Percentiles rank a stretch among this genome's conserved stretches.
These are phyloP conservation scores for Vireo altiloquus DNA, from an alignment of 2,113 vertebrate genomes.

Conservation along the genomic window DNA sequence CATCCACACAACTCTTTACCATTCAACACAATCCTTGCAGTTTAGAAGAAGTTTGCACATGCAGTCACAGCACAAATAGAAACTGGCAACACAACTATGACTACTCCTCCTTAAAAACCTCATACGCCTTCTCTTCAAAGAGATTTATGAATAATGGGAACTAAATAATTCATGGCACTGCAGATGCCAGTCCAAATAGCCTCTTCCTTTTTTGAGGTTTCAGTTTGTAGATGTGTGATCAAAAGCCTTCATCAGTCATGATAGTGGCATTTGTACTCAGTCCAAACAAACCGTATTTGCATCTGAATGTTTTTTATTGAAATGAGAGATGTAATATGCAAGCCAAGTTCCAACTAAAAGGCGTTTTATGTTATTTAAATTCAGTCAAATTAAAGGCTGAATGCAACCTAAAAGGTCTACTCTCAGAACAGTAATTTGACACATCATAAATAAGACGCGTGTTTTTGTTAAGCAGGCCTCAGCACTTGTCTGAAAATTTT, in stretches of 20 bases:
- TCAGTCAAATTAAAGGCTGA: constrained; percentile 79
- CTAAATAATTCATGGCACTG: constrained; percentile 79
- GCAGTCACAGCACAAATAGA: constrained; percentile 12
- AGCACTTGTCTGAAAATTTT: constrained; percentile 70
- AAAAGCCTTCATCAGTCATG: constrained; percentile 81
- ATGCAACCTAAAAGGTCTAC: constrained; percentile 76
- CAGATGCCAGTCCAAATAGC: constrained; percentile 75
- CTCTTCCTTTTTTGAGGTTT: constrained; percentile 75
- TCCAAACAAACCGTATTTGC: constrained; percentile 89
- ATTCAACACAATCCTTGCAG: neutral
- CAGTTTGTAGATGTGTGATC: constrained; percentile 76
- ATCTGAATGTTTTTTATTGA: constrained; percentile 90
- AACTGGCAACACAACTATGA: constrained; percentile 39
- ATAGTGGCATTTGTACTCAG: constrained; percentile 79
- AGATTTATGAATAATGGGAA: constrained; percentile 74
- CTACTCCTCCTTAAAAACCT: constrained; percentile 63
- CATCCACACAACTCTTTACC: neutral
- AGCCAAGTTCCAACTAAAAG: constrained; percentile 76
- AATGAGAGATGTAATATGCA: constrained; percentile 81
- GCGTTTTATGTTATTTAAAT: constrained; percentile 77
- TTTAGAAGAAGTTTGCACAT: constrained; percentile 5
- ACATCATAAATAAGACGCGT: constrained; percentile 72
- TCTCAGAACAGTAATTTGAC: constrained; percentile 76
- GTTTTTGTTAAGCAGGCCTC: constrained; percentile 63
- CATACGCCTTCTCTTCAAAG: constrained; percentile 70